Evolutionary conservation across 2,888 invertebrate species (phyloP).

Genomic region (Hyles lineata): DNA sequence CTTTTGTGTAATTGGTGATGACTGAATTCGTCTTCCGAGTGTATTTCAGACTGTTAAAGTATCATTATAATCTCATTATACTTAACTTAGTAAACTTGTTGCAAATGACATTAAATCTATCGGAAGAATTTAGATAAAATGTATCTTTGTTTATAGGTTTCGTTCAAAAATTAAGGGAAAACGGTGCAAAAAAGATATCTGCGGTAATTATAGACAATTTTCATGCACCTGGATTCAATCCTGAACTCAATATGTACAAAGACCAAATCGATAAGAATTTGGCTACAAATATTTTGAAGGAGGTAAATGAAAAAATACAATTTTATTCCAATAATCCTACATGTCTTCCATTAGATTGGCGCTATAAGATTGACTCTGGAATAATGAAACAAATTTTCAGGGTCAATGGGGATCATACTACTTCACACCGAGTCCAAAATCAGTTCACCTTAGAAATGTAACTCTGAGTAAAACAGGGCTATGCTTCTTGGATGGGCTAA

Average conservation of each 20-base stretch:
- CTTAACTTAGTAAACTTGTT: neutral
- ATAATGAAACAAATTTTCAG: conserved; percentile 44
- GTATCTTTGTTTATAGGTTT: conserved; percentile 77
- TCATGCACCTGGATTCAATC: conserved; percentile 78
- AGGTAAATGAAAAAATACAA: conserved; percentile 44
- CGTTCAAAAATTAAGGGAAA: conserved; percentile 87
- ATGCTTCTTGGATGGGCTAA: conserved; percentile 89
- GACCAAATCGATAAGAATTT: conserved; percentile 86
- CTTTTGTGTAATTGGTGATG: too few species aligned
- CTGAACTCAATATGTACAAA: conserved; percentile 72
- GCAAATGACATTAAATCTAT: neutral
- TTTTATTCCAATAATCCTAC: too few species aligned
- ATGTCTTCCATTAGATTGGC: too few species aligned
- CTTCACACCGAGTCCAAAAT: conserved; percentile 42
- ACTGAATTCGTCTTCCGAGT: too few species aligned
- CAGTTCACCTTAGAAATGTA: conserved; percentile 75
- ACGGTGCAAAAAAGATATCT: conserved; percentile 76
- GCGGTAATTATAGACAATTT: conserved; percentile 79
- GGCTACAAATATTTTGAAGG: conserved; percentile 85
- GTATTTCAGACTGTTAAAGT: neutral
- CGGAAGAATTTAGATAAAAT: conserved; percentile 3
- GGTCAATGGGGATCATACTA: conserved; percentile 67
- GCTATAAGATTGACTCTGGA: neutral
- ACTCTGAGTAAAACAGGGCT: conserved; percentile 85
- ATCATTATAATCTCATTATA: neutral